A percentile compares a stretch with the other conserved stretches of the same genome.
phyloP scores from a whole-genome alignment of 2,797 vertebrate species.

The Ctenopoma multispine region DNA sequence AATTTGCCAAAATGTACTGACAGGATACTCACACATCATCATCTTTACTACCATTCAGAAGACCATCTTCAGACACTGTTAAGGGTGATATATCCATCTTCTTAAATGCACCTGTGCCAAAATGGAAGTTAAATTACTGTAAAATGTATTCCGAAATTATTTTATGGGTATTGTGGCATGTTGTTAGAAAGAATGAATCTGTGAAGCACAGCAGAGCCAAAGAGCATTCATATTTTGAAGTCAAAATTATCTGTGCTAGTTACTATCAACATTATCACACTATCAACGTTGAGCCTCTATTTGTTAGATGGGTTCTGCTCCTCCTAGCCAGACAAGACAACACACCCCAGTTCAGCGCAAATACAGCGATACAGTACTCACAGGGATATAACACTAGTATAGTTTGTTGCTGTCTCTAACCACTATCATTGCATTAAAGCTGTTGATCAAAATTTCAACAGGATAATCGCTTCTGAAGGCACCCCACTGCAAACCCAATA shows the following conservation, averaged over 20 bases:
- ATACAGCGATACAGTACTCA: not conserved
- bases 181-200: not conserved
- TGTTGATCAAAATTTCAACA: not conserved
- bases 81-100: slow-evolving; percentile 66
- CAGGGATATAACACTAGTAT: too few species aligned
- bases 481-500: not conserved
- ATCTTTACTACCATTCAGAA: slow-evolving; percentile 72
- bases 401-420: slow-evolving; percentile 2
- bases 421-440: not conserved
- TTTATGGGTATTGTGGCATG: not conserved
- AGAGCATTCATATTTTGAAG: not conserved
- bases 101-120: slow-evolving; percentile 72
- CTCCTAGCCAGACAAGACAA: not conserved
- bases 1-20: slow-evolving; percentile 1
- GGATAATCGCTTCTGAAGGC: not conserved
- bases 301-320: not conserved
- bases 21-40: slow-evolving; percentile 79
- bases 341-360: not conserved
- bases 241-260: not conserved
- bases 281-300: not conserved
- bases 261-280: slow-evolving; percentile 14
- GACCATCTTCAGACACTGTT: slow-evolving; percentile 58
- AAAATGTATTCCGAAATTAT: not conserved
- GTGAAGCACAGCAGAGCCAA: not conserved
- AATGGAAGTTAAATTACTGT: not conserved